Evolutionary conservation across 2,113 vertebrate genomes (phyloP), one percentile per base, ranked within the genome.

Genomic region (Forbesichthys papilliferus): DNA sequence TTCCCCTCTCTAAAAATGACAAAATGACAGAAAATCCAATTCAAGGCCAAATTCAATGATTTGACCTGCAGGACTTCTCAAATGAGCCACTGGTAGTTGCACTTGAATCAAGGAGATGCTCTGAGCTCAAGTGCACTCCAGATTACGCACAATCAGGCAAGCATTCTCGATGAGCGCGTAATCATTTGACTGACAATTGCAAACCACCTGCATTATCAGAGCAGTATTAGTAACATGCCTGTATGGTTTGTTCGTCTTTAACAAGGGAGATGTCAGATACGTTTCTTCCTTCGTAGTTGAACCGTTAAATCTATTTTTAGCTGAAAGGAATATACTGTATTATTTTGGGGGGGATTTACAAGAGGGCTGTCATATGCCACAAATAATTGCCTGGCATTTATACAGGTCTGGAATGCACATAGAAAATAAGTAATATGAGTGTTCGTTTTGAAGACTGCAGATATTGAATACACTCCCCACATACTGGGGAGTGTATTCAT

Each of bases 211-310:
- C 74, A 68, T 74, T 76, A 84, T 79, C 58, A 80, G 69, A 74
- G 77, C 78, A 83, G 81, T 83, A 88, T 87, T 84, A 82, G 74
- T 74, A 69, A 68, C 60, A 70, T 71, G 64, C 60, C 48, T 49
- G 49, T 72, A 53, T 61, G 77, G 74, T 75, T 82, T 76, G 67
- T 57, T 68, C 48, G 71, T 66, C 77, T 66, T 54, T 66, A 71
- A 77, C 65, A 69, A 64, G 48, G 59, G 66, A 78, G 70, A 69
- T 75, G 71, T 64, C 62, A 49, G 2, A 18, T n/a, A 46, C 65
- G 69, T 61, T 67, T 62, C 58, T n/a, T 54, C 61, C 27, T 62
- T 64, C 60, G 11, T 34, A 47, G 34, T 13, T 52, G 34, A 11
- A 11, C 49, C 49, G 4, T 12, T 33, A 59, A 27, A 57, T 66